Conservation (phyloP, 2,113 vertebrate genomes). For the Ahaetulla prasina region DNA sequence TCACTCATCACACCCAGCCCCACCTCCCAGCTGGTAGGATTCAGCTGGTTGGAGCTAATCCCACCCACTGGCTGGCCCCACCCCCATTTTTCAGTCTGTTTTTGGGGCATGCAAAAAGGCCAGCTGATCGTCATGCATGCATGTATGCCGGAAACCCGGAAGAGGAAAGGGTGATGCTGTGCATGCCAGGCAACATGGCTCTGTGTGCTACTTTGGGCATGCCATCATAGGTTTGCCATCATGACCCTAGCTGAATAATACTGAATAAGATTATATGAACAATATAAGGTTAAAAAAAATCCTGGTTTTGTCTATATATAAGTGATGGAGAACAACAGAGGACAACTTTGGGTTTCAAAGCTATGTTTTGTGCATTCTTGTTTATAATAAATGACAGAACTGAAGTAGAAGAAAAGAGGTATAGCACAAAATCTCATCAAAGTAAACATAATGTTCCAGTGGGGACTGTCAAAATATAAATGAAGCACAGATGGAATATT, state of each 20-base stretch:
- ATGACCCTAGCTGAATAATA: not conserved
- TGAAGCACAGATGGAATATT: not conserved
- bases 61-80: too few relatives aligned
- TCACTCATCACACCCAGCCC: too few relatives aligned
- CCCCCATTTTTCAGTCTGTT: too few relatives aligned
- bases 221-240: too few relatives aligned
- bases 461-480: not conserved
- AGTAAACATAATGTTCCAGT: not conserved
- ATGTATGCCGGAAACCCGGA: too few relatives aligned
- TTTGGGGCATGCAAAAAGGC: too few relatives aligned
- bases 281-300: not conserved
- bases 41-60: too few relatives aligned
- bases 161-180: too few relatives aligned
- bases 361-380: not conserved
- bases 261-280: not conserved
- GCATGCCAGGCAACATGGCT: too few relatives aligned
- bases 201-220: too few relatives aligned
- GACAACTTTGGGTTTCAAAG: not conserved
- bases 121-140: too few relatives aligned
- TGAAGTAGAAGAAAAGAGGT: not conserved
- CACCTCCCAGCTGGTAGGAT: too few relatives aligned
- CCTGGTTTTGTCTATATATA: not conserved
- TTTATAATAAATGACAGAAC: not conserved
- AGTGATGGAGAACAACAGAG: not conserved
- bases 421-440: not conserved